phyloP scores from a whole-genome alignment of 2,113 vertebrate genomes.

The Macrotus californicus region DNA sequence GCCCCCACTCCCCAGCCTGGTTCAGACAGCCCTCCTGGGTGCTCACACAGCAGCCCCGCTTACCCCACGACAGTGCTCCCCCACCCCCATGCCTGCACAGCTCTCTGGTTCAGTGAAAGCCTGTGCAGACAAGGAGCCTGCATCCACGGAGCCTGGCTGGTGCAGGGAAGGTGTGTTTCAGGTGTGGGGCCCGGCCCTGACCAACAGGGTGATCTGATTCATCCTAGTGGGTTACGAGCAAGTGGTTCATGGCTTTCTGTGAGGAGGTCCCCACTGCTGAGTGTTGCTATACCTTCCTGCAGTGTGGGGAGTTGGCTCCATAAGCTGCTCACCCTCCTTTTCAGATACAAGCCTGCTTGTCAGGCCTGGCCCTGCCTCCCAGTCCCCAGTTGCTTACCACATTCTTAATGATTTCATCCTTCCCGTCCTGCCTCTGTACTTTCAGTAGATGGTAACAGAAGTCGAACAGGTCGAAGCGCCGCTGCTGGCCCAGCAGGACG shows the following conservation, averaged over 20 bases:
- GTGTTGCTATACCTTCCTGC: neutral
- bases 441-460: constrained; percentile 99
- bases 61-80: neutral
- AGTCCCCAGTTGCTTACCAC: constrained; percentile 84
- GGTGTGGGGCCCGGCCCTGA: neutral
- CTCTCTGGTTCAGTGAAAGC: rapidly evolving
- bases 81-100: rapidly evolving
- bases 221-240: neutral
- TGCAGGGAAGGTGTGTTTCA: neutral
- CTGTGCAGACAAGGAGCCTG: neutral
- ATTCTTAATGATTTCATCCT: constrained; percentile 99
- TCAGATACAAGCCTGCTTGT: neutral
- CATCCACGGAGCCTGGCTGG: neutral
- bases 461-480: constrained; percentile 98
- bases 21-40: neutral
- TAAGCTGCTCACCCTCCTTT: too few relatives aligned
- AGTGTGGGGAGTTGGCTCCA: neutral
- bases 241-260: neutral
- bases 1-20: neutral
- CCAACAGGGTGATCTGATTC: neutral
- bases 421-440: constrained; percentile 97
- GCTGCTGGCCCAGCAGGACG: constrained; percentile 95
- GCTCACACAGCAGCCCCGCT: neutral
- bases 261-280: neutral
- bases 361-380: neutral